These are phyloP conservation scores for Mythimna lalbum DNA, from an alignment of 2,888 invertebrate genomes.

Conservation along the genomic window DNA sequence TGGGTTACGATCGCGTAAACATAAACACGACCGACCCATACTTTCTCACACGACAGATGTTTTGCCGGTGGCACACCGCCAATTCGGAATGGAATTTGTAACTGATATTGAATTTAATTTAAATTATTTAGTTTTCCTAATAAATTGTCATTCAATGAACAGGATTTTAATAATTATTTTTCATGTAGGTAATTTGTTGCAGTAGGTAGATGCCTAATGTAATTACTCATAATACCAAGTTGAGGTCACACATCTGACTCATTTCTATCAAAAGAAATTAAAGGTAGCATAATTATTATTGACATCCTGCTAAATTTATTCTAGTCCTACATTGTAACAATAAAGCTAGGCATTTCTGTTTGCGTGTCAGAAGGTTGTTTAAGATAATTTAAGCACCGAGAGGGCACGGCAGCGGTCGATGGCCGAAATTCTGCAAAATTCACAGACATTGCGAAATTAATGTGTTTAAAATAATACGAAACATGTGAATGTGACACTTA, in stretches of 20 bases:
- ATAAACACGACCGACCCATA: slow-evolving; percentile 75
- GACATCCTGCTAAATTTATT: slow-evolving; percentile 6
- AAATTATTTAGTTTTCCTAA: slow-evolving; percentile 1
- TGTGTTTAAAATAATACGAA: slow-evolving; percentile 5
- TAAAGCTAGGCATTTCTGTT: slow-evolving; percentile 43
- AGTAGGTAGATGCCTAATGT: too few species aligned
- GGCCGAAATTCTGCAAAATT: slow-evolving; percentile 43
- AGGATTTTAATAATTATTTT: background rate
- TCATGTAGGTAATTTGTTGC: too few species aligned
- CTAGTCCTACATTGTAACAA: slow-evolving; percentile 17
- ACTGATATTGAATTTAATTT: slow-evolving; percentile 45
- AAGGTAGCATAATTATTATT: slow-evolving; percentile 5
- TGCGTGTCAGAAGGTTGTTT: slow-evolving; percentile 71
- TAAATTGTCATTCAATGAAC: background rate
- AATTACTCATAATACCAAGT: slow-evolving; percentile 1
- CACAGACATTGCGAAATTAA: slow-evolving; percentile 42
- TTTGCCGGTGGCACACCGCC: slow-evolving; percentile 70
- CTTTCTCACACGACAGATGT: slow-evolving; percentile 78
- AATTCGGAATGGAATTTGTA: slow-evolving; percentile 60
- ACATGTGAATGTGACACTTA: slow-evolving; percentile 17
- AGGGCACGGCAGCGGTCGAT: slow-evolving; percentile 63
- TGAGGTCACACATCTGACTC: slow-evolving; percentile 9
- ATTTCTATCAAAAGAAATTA: slow-evolving; percentile 11
- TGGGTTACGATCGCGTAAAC: slow-evolving; percentile 80
- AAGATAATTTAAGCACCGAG: slow-evolving; percentile 52